Evolutionary conservation across 2,797 vertebrate genomes (phyloP), one percentile per base, ranked within the genome.

Genomic region (Enteromius treurensis): DNA sequence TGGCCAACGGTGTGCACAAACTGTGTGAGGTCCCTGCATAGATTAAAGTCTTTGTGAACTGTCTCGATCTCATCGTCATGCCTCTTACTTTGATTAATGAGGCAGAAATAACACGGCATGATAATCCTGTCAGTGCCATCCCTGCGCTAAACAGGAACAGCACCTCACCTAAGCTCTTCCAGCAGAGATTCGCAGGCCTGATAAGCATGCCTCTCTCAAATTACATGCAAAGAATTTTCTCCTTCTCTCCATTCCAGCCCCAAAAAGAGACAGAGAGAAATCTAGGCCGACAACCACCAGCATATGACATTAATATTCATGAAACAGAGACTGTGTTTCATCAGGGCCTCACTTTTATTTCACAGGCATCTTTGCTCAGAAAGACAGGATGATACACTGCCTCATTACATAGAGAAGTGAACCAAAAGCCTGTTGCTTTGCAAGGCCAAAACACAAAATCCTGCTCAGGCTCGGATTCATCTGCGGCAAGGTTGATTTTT

Each of bases 51-150:
- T 64, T 58, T 47, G 49, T 21, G 40, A 76, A 76, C 47, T 47
- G 78, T 75, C 70, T 47, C 37, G 6, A 68, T 84, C 70, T 68
- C 77, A 80, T 74, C 29, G n/a, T 82, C 42, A 81, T 82, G 75
- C 81, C 86, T 85, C 83, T 84, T 77, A 83, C 74, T 91, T 88
- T 87, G 88, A 91, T 90, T 90, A 91, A 91, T 88, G 88, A 90
- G 82, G 79, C 80, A 53, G 40, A 80, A 85, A 75, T n/a, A 80
- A 85, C 64, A 82, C 17, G 14, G 73, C 75, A 68, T 51, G 85
- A 82, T 79, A 47, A 82, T 85, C 78, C 83, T 64, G 55, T 84
- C 80, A 74, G 64, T 64, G 78, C 3, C 62, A 45, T 68, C 47
- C n/a, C 32, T 0, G 49, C 7, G 0, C 40, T 34, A 49, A 68